These are phyloP conservation scores for Harlomillsia oculata DNA, from an alignment of 1,140 invertebrate genomes.

Conservation along the genomic window DNA sequence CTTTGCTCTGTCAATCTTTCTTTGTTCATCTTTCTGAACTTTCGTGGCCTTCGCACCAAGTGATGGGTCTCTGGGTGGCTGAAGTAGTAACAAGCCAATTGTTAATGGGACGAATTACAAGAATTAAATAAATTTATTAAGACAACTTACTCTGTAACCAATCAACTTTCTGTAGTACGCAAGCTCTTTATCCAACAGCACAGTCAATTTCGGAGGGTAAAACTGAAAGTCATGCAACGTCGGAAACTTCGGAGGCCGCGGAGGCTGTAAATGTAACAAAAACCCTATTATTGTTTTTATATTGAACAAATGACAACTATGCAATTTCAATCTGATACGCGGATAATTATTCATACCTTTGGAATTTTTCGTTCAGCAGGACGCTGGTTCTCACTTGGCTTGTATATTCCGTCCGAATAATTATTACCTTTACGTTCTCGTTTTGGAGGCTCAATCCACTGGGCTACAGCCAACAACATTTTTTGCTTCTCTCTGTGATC, in stretches of 20 bases:
- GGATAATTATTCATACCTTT: slow-evolving; percentile 53
- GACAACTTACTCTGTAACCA: slow-evolving; percentile 79
- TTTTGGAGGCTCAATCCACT: slow-evolving; percentile 98
- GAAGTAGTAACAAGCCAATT: not conserved
- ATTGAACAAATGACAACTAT: not conserved
- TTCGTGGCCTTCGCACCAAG: slow-evolving; percentile 82
- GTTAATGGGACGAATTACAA: not conserved
- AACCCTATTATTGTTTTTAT: slow-evolving; percentile 4
- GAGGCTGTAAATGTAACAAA: slow-evolving; percentile 51
- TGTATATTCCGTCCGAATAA: slow-evolving; percentile 95
- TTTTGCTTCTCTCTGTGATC: slow-evolving; percentile 76
- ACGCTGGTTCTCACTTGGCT: too few species aligned
- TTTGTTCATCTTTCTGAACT: slow-evolving; percentile 87
- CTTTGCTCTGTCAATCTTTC: slow-evolving; percentile 89
- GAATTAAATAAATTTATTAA: not conserved
- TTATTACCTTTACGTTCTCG: slow-evolving; percentile 97
- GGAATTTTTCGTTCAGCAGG: slow-evolving; percentile 95
- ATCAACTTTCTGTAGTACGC: slow-evolving; percentile 92
- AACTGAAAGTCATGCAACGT: slow-evolving; percentile 99
- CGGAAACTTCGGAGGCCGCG: slow-evolving; percentile 94
- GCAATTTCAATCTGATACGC: not conserved
- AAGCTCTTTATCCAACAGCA: slow-evolving; percentile 96
- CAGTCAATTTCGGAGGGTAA: slow-evolving; percentile 93
- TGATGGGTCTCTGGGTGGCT: slow-evolving; percentile 85
- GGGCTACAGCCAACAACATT: slow-evolving; percentile 55